Evolutionary conservation across 2,797 vertebrate genomes (phyloP).

Genomic region (Cryptoprocta ferox): DNA sequence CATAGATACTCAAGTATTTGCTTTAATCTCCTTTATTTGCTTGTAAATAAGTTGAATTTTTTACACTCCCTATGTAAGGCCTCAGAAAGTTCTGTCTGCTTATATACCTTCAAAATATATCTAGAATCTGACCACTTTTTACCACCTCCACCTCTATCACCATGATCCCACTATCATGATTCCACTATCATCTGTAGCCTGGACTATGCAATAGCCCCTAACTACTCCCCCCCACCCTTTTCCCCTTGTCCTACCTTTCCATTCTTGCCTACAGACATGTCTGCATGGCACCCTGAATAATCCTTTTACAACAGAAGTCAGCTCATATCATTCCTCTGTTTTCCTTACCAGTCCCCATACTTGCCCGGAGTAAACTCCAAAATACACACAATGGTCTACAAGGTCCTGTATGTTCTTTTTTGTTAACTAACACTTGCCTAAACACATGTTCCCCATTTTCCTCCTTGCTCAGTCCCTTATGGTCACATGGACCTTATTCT

Average conservation of each 20-base stretch:
- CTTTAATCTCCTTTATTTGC: not conserved
- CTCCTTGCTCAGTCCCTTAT: not conserved
- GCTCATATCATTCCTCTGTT: not conserved
- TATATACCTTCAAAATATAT: not conserved
- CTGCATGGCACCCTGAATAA: not conserved
- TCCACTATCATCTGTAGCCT: not conserved
- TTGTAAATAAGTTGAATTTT: not conserved
- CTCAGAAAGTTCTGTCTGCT: not conserved
- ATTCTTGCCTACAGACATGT: not conserved
- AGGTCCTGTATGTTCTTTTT: not conserved
- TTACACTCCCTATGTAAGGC: not conserved
- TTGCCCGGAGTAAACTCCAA: not conserved
- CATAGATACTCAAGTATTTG: not conserved
- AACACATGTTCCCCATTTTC: not conserved
- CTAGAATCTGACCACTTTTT: not conserved
- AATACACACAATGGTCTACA: not conserved
- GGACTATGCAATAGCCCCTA: not conserved
- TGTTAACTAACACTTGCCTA: not conserved
- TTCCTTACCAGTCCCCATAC: not conserved
- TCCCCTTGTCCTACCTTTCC: not conserved
- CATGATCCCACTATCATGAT: not conserved
- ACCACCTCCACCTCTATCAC: not conserved
- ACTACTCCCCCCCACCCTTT: not conserved
- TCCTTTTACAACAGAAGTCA: not conserved
- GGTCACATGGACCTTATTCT: not conserved